Evolutionary conservation across 1,140 invertebrate species (phyloP).

Genomic region (Solen grandis): DNA sequence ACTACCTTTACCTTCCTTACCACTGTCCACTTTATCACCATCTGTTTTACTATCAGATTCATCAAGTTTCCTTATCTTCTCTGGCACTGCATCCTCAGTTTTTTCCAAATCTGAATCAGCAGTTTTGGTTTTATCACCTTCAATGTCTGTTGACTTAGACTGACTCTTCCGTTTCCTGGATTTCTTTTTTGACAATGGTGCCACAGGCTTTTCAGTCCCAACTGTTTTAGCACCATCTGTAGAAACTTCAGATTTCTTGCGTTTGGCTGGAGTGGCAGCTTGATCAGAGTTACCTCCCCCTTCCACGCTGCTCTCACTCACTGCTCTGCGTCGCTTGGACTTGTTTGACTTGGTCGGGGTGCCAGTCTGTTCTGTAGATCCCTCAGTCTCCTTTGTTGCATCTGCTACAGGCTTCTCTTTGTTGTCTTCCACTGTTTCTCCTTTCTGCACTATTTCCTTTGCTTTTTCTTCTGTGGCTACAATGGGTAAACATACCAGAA

Average conservation of each 20-base stretch:
- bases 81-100: not conserved
- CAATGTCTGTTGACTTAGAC: conserved; percentile 1
- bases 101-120: conserved; percentile 23
- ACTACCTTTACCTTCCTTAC: not conserved
- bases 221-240: not conserved
- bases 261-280: conserved; percentile 21
- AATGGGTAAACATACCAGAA: too few species aligned
- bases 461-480: conserved; percentile 41
- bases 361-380: not conserved
- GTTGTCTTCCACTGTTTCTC: not conserved
- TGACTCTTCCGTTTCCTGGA: conserved; percentile 40
- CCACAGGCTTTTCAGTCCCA: not conserved
- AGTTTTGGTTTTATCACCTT: not conserved
- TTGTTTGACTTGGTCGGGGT: conserved; percentile 5
- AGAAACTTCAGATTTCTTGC: conserved; percentile 27
- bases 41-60: conserved; percentile 3
- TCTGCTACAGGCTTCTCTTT: not conserved
- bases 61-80: conserved; percentile 31
- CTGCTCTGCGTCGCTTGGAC: conserved; percentile 26
- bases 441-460: conserved; percentile 1
- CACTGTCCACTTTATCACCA: conserved; percentile 6
- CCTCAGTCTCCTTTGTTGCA: not conserved
- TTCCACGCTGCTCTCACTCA: conserved; percentile 17
- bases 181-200: conserved; percentile 17
- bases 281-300: not conserved